Base-by-base conservation (phyloP, 2,113 vertebrate genomes). In the Forbesichthys agassizii region DNA sequence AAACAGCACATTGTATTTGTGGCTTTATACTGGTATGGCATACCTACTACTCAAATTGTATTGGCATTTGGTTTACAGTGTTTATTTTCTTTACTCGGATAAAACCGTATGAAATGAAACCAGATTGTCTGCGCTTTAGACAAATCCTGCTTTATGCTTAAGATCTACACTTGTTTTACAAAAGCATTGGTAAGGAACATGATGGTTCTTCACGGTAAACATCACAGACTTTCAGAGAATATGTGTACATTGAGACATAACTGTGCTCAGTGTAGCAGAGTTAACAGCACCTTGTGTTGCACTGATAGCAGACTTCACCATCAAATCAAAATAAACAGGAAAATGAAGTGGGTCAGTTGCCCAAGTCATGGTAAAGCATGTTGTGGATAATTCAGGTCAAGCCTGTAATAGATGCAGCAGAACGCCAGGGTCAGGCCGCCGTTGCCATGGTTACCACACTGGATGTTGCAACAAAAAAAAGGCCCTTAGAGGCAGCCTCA, bases 381-480 rank as follows among this genome's bases (percentile, higher is more conserved):
- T 71, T n/a, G 67, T 58, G 63, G 68, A 57, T 78, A 88, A 92
- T 91, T 78, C 91, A 92, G 92, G 92, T 93, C 93, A 93, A 88
- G 89, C 84, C 72, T 81, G 77, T 71, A 69, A 85, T 81, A 74
- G 62, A 84, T 81, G 84, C 71, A 84, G 82, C 78, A 76, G 78
- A 79, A 52, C 64, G 58, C 60, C 75, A 67, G 90, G 90, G 90
- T 92, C 90, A 92, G 86, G 80, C 88, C 78, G 58, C 75, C 77
- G 86, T 92, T 91, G 66, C 90, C 77, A 84, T 88, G 82, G 91
- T 75, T 79, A 93, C 92, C 75, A 75, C 72, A 63, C 71, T 46
- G 87, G 90, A 92, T 92, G 91, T 86, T 91, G 90, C 86, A 88
- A 86, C 83, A 82, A 75, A 88, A 86, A 84, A 82, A 75, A 72